Base-by-base conservation (phyloP, 2,113 vertebrate genomes). In the Chitala chitala region DNA sequence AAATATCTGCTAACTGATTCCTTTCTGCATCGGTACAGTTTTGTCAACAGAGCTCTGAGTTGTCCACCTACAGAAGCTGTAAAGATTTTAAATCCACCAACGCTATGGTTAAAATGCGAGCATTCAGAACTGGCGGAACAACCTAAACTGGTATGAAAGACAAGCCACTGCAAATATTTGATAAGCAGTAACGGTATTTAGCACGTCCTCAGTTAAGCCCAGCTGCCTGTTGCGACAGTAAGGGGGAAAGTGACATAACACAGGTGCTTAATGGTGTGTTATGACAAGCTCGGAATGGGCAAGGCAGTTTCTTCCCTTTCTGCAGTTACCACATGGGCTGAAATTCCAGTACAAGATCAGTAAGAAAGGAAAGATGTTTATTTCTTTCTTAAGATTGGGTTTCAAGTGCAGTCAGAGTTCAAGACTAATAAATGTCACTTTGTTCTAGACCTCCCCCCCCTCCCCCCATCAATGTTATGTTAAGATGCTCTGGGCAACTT, bases 41-140 rank as follows among this genome's bases (percentile, higher is more conserved):
- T 48, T 40, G 72, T 74, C 72, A 65, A 48, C 38, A 56, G 36
- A 56, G 40, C 2, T n/a, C 24, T 44, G 54, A 22, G 22, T 24
- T 38, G 38, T 20, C 55, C 26, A 40, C 9, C n/a, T 17, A 3
- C 10, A n/a, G 22, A 26, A 48, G 24, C 44, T 7, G 4, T 2
- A 13, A 53, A 51, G 9, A 50, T 51, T 71, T 55, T 55, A 54
- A 71, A 71, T 71, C 31, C 24, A 55, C 40, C 51, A 55, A 36
- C 56, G 22, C 55, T 40, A 31, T 13, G 5, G 69, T 54, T 71
- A 42, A 15, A 56, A 53, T 42, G n/a, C 46, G 64, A 48, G 22
- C 64, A 24, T 63, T 48, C 40, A 10, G 64, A 42, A n/a, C 64
- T 48, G 38, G 46, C 24, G 40, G 20, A 48, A 42, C 22, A 42